A percentile compares a stretch with the other conserved stretches of the same genome.
Evolutionary conservation across 64 coral and sea anemone genomes (phyloP).

Genomic region (Stichodactyla mertensii): DNA sequence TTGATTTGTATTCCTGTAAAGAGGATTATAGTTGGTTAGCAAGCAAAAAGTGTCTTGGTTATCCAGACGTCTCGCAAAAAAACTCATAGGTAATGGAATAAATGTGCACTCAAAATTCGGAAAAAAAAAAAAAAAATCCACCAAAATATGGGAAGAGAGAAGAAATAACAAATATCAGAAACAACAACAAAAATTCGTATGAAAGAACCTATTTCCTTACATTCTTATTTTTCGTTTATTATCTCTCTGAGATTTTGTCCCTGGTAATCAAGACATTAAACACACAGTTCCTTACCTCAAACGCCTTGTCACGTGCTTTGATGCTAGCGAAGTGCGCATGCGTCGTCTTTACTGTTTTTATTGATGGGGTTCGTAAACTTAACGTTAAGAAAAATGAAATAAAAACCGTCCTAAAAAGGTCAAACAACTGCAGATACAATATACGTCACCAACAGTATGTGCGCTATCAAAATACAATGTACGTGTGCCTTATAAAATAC

Average conservation of each 20-base stretch:
- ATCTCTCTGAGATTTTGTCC: background rate
- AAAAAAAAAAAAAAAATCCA: too few species aligned
- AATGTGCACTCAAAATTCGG: too few species aligned
- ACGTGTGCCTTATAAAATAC: too few species aligned
- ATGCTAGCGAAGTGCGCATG: slow-evolving; percentile 73
- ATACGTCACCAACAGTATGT: too few species aligned
- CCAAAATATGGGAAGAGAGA: too few species aligned
- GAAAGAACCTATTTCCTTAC: too few species aligned
- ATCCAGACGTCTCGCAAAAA: background rate
- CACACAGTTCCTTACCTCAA: slow-evolving; percentile 38
- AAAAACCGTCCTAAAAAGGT: background rate
- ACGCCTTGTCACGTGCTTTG: slow-evolving; percentile 73
- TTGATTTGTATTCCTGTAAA: slow-evolving; percentile 44
- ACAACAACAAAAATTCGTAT: too few species aligned
- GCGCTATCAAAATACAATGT: too few species aligned
- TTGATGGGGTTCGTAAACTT: slow-evolving; percentile 55
- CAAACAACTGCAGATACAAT: background rate
- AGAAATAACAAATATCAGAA: too few species aligned
- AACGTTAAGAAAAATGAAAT: slow-evolving; percentile 58
- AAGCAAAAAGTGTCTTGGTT: background rate
- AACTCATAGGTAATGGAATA: too few species aligned
- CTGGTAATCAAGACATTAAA: background rate
- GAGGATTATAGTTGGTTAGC: background rate
- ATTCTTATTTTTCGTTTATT: too few species aligned
- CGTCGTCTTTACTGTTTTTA: slow-evolving; percentile 88